These are phyloP conservation scores for Trichogramma pretiosum DNA, from an alignment of 1,140 invertebrate species.

Conservation along the genomic window DNA sequence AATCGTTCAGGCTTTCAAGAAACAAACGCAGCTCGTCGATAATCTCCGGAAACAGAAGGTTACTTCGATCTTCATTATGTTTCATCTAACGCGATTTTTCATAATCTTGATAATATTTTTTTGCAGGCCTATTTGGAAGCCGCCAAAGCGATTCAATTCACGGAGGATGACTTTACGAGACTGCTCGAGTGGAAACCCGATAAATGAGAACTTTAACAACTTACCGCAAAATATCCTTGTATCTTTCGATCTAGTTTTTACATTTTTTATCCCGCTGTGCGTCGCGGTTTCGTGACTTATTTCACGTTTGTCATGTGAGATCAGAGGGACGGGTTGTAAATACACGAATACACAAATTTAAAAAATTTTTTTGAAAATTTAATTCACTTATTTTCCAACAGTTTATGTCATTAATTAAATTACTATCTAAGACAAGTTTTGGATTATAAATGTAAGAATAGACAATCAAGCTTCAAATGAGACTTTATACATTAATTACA, in stretches of 20 bases:
- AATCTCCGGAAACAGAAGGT: conserved; percentile 51
- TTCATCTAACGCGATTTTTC: no score
- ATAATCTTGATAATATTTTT: no score
- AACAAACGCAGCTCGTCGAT: conserved; percentile 44
- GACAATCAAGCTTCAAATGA: conserved; percentile 19
- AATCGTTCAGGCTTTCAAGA: conserved; percentile 45
- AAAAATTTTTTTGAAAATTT: conserved; percentile 17
- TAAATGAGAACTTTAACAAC: no score
- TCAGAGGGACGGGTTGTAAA: no score
- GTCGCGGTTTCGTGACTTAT: no score
- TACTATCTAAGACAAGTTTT: conserved; percentile 25
- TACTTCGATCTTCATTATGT: no score
- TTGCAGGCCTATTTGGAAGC: conserved; percentile 41
- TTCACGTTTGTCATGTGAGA: no score
- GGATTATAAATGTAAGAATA: conserved; percentile 22
- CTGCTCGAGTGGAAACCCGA: conserved; percentile 41
- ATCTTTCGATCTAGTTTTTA: no score
- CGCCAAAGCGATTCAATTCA: conserved; percentile 36
- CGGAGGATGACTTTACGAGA: conserved; percentile 42
- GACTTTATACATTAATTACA: conserved; percentile 21
- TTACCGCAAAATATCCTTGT: no score
- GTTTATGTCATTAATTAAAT: conserved; percentile 22
- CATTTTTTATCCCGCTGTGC: no score
- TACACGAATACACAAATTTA: conserved; percentile 17
- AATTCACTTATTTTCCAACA: conserved; percentile 21